These are phyloP conservation scores for Tympanuchus pallidicinctus DNA, from an alignment of 2,113 vertebrate species.

Conservation along the genomic window DNA sequence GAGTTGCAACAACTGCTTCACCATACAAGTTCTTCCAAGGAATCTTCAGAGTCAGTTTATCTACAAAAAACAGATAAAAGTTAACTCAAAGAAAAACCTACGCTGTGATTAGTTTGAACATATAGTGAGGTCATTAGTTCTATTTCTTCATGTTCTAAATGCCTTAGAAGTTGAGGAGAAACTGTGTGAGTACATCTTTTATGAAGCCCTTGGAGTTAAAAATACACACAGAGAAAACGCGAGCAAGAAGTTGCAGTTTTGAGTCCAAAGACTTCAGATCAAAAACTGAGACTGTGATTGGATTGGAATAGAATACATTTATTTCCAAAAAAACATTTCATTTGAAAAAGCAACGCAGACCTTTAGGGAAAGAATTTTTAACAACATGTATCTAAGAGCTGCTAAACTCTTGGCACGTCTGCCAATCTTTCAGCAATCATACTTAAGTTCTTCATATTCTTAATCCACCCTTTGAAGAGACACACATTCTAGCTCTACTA, in stretches of 20 bases:
- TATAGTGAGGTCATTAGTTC: background rate
- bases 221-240: background rate
- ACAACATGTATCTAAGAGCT: background rate
- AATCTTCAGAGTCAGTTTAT: constrained; percentile 96
- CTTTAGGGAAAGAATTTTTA: background rate
- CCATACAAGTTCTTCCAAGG: constrained; percentile 99
- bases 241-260: background rate
- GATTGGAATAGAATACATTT: background rate
- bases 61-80: constrained; percentile 75
- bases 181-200: background rate
- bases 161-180: background rate
- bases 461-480: background rate
- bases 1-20: constrained; percentile 92
- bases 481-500: background rate
- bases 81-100: background rate
- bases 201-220: background rate
- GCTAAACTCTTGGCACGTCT: background rate
- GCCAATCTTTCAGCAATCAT: background rate
- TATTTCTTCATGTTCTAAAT: background rate
- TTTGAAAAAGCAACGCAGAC: background rate
- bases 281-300: background rate
- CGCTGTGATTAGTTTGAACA: background rate
- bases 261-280: background rate
- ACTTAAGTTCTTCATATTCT: background rate
- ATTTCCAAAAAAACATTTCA: background rate